These are phyloP conservation scores for Valencia hispanica DNA, from an alignment of 2,797 vertebrate genomes.

Conservation along the genomic window DNA sequence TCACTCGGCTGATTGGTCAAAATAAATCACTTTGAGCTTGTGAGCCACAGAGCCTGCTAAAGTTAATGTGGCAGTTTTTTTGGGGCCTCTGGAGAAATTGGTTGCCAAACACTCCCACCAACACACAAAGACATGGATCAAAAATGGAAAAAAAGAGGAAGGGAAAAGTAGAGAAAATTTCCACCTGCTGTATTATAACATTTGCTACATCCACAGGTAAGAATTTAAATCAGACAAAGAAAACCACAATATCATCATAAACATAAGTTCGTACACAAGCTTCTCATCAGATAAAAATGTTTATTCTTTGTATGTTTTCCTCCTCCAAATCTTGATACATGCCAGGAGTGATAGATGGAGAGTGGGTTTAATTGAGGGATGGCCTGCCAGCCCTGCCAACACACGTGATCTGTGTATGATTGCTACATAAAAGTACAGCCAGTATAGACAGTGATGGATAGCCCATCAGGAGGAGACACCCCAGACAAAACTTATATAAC, in stretches of 20 bases:
- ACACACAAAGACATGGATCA: conserved; percentile 7
- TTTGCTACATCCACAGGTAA: neutral
- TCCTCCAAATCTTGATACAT: conserved; percentile 14
- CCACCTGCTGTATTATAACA: neutral
- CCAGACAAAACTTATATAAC: conserved; percentile 43
- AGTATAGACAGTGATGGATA: conserved; percentile 61
- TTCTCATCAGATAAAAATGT: neutral
- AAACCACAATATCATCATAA: neutral
- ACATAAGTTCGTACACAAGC: neutral
- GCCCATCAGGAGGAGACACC: conserved; percentile 28
- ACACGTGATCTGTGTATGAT: conserved; percentile 70
- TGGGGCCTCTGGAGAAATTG: conserved; percentile 20
- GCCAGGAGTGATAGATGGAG: conserved; percentile 58
- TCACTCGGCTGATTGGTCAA: conserved; percentile 60
- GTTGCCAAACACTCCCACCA: conserved; percentile 12
- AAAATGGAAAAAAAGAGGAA: neutral
- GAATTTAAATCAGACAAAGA: neutral
- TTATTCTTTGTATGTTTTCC: neutral
- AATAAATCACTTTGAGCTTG: conserved; percentile 60
- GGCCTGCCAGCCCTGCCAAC: conserved; percentile 58
- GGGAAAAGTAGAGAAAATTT: neutral
- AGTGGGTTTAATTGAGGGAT: conserved; percentile 61
- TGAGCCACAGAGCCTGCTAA: conserved; percentile 53
- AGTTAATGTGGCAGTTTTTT: conserved; percentile 50
- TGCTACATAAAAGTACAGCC: conserved; percentile 64